Conservation (phyloP, 2,113 vertebrate genomes). For the Apodemus sylvaticus region DNA sequence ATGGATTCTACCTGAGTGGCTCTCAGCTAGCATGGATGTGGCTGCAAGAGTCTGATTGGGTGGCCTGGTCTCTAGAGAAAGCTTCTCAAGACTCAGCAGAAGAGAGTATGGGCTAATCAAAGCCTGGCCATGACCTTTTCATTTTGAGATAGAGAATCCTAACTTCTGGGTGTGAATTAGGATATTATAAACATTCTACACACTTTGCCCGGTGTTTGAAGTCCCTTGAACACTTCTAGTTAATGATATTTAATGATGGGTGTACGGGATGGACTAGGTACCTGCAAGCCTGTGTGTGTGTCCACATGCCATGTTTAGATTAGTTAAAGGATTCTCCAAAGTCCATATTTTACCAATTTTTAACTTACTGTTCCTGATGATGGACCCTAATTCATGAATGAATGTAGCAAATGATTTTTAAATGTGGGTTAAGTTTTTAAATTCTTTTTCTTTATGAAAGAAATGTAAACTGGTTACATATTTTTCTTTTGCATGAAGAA, state of each 20-base stretch:
- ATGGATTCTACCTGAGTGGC: not conserved
- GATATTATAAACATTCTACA: not conserved
- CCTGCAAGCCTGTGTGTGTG: not conserved
- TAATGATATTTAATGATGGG: not conserved
- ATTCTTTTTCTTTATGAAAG: slow-evolving; percentile 20
- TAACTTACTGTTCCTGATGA: not conserved
- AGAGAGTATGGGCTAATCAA: not conserved
- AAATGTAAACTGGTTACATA: not conserved
- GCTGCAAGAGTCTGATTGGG: not conserved
- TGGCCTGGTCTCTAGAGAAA: not conserved
- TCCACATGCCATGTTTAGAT: not conserved
- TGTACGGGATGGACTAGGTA: not conserved
- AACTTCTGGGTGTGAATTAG: not conserved
- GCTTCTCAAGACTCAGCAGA: not conserved
- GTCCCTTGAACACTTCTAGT: not conserved
- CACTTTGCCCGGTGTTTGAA: not conserved
- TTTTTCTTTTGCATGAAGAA: not conserved
- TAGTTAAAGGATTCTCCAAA: not conserved
- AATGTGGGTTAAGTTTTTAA: not conserved
- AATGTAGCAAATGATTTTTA: not conserved
- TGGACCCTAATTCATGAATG: not conserved
- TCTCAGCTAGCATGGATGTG: accelerated
- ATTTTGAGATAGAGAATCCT: not conserved
- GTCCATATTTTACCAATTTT: not conserved
- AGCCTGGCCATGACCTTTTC: not conserved